Base-by-base conservation (phyloP, 2,888 invertebrate species). In the Diaperis boleti region DNA sequence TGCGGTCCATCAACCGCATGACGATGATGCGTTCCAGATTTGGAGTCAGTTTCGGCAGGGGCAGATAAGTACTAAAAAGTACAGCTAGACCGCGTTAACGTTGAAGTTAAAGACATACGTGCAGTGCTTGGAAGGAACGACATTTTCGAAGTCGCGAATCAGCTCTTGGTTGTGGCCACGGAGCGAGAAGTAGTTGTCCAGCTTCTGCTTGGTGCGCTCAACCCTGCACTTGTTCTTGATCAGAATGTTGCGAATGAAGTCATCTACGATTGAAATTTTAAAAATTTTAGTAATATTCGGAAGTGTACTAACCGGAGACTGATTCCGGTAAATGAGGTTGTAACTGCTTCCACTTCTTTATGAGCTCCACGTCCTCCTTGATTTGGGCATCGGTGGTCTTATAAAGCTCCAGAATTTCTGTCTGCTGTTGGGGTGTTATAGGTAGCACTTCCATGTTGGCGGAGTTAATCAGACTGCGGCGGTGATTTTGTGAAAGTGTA, bases 151-250 rank as follows among this genome's bases (percentile, higher is more conserved):
- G 10, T 17, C 35, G 7, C 8, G 7, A 2, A 49, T 17, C 2
- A 31, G 10, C n/a, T 49, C 49, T 18, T 10, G 6, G n/a, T 49
- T 49, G 2, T 13, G 14, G 1, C 49, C 49, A 15, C 49, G 49
- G 10, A 49, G 31, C 13, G 31, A 17, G 33, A 26, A 49, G 33
- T n/a, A n/a, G n/a, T n/a, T n/a, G n/a, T n/a, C n/a, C n/a, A n/a
- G n/a, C n/a, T n/a, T n/a, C n/a, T n/a, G 14, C 18, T 49, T 49
- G 26, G 31, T 31, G 4, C 49, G 15, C 10, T 49, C 49, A 1
- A 49, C 49, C 6, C 49, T 13, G 10, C 14, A 49, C 14, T 49
- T 49, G 20, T 49, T 49, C 13, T 15, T 31, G n/a, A 49, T 4
- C 13, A 49, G 26, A 5, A 49, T 1, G 17, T 33, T 49, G 17